phyloP scores from a whole-genome alignment of 2,888 invertebrate species.

The Megastigmus dorsalis region DNA sequence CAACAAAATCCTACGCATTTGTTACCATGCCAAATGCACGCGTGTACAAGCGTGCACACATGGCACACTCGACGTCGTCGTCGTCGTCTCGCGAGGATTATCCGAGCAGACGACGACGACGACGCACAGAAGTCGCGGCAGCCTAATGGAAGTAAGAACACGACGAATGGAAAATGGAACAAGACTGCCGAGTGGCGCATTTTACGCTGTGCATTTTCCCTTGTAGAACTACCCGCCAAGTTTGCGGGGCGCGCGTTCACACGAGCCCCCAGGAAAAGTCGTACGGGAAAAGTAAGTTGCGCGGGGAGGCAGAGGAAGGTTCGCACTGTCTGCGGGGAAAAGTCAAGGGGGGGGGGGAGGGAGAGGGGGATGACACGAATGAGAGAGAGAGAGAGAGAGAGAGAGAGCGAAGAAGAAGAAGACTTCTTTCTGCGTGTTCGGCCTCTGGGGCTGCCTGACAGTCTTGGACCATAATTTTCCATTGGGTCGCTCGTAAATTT shows the following conservation, averaged over 20 bases:
- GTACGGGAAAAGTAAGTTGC: neutral
- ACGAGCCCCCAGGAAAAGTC: neutral
- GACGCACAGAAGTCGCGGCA: neutral
- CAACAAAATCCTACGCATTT: too few relatives aligned
- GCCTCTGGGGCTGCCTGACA: constrained; percentile 3
- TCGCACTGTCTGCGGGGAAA: too few relatives aligned
- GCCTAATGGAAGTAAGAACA: constrained; percentile 4
- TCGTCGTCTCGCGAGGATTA: constrained; percentile 18
- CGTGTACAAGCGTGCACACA: too few relatives aligned
- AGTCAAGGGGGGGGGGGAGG: too few relatives aligned
- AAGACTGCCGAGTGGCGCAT: neutral
- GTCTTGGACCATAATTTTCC: constrained; percentile 41
- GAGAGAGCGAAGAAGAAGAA: neutral
- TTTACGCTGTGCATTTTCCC: constrained; percentile 18
- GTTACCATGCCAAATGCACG: too few relatives aligned
- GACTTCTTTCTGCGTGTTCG: neutral
- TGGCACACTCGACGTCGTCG: too few relatives aligned
- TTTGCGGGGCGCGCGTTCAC: neutral
- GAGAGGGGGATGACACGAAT: too few relatives aligned
- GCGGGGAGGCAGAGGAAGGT: too few relatives aligned
- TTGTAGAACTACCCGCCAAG: constrained; percentile 4
- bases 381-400: too few relatives aligned
- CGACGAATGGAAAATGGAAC: constrained; percentile 11
- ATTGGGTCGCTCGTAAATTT: constrained; percentile 40
- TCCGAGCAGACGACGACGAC: neutral